Percentiles rank a stretch among this genome's conserved stretches.
Evolutionary conservation across 2,113 vertebrate genomes (phyloP).

Genomic region (Fulica atra): DNA sequence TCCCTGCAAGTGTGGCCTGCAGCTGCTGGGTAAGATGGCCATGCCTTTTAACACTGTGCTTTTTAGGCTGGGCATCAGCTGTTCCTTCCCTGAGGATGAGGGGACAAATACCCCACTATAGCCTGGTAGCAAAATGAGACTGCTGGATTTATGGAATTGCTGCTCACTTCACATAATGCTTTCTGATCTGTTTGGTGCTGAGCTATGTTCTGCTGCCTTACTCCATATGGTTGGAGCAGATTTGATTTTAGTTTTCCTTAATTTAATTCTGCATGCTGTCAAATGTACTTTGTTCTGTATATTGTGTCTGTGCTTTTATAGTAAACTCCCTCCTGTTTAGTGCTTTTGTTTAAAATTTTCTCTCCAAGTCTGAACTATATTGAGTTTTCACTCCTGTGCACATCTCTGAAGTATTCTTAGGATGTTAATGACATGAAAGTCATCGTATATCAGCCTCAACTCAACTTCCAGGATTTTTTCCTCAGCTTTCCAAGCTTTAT

Average conservation of each 20-base stretch:
- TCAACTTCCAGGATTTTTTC: not conserved
- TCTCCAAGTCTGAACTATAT: not conserved
- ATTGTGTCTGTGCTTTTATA: conserved; percentile 38
- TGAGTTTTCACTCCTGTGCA: not conserved
- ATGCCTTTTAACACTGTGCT: not conserved
- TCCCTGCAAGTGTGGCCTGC: not conserved
- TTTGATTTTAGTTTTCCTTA: conserved; percentile 64
- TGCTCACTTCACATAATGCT: conserved; percentile 54
- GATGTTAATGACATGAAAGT: conserved; percentile 8
- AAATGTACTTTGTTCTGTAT: conserved; percentile 56
- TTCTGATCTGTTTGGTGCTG: conserved; percentile 53
- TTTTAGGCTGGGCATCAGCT: not conserved
- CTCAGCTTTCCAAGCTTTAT: not conserved
- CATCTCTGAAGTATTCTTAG: not conserved
- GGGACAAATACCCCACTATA: not conserved
- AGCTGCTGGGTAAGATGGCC: not conserved
- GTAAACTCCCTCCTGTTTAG: conserved; percentile 37
- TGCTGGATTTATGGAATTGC: conserved; percentile 37
- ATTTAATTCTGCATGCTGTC: conserved; percentile 62
- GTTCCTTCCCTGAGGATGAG: not conserved
- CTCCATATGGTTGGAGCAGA: conserved; percentile 59
- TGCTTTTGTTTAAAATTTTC: conserved; percentile 20
- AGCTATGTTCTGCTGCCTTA: conserved; percentile 52
- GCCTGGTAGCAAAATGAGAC: not conserved
- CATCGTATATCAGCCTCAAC: not conserved